These are phyloP conservation scores for Tangara arthus DNA, from an alignment of 2,797 vertebrate species.

Conservation along the genomic window DNA sequence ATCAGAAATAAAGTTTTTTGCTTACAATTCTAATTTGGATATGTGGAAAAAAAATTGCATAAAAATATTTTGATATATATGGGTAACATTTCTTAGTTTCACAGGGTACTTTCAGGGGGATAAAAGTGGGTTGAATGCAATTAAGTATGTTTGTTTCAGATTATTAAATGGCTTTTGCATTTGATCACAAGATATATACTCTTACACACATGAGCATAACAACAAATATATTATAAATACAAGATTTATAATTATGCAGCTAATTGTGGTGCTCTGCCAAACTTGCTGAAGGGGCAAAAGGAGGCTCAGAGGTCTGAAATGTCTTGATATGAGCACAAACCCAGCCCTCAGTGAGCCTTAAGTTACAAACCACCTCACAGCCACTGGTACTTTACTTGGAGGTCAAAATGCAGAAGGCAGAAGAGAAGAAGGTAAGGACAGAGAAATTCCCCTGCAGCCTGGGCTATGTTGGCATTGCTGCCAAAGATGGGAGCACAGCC, in stretches of 20 bases:
- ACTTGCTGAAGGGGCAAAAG: not conserved
- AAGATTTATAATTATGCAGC: not conserved
- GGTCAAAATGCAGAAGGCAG: not conserved
- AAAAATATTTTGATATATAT: not conserved
- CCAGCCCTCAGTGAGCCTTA: not conserved
- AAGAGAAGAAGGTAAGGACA: not conserved
- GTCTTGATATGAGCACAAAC: not conserved
- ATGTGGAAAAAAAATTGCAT: not conserved
- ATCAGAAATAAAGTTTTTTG: not conserved
- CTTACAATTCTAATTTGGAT: not conserved
- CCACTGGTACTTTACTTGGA: not conserved
- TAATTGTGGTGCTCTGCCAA: not conserved
- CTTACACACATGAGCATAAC: not conserved
- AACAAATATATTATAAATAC: not conserved
- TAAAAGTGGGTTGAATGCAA: not conserved
- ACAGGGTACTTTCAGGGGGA: fast-evolving
- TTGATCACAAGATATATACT: not conserved
- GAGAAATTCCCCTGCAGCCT: not conserved
- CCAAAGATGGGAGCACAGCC: not conserved
- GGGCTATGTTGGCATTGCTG: not conserved
- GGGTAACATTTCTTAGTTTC: not conserved
- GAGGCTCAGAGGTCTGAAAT: not conserved
- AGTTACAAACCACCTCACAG: not conserved
- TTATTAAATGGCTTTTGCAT: not conserved
- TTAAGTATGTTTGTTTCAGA: not conserved